Evolutionary conservation across 2,113 vertebrate genomes (phyloP).

Genomic region (Alligator mississippiensis): DNA sequence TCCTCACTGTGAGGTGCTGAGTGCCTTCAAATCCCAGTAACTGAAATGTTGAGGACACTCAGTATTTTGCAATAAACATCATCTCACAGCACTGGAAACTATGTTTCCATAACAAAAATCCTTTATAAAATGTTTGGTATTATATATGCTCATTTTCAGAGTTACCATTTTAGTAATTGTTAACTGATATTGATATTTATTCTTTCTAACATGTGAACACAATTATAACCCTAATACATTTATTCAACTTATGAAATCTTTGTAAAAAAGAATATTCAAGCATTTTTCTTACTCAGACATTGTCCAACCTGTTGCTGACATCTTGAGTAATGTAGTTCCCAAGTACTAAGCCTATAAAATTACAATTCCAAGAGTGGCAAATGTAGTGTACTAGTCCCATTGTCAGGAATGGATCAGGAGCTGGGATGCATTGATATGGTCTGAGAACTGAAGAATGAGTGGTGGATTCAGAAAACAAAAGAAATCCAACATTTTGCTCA

Average conservation of each 20-base stretch:
- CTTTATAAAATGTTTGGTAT: background rate
- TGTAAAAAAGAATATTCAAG: background rate
- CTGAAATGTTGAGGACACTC: background rate
- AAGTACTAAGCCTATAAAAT: background rate
- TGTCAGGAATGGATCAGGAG: background rate
- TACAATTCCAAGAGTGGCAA: background rate
- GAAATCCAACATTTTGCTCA: no score
- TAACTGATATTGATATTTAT: background rate
- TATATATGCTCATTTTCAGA: constrained; percentile 22
- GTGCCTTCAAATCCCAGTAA: rapidly evolving
- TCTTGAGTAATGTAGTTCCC: rapidly evolving
- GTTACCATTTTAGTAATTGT: background rate
- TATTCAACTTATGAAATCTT: background rate
- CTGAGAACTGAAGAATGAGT: no score
- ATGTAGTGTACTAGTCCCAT: background rate
- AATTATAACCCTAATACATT: background rate
- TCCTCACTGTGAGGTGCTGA: rapidly evolving
- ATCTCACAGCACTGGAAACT: background rate
- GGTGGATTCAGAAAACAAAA: no score
- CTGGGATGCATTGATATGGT: no score
- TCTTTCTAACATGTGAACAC: background rate
- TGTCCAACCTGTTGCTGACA: background rate
- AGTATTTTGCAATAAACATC: rapidly evolving
- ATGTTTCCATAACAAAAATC: background rate
- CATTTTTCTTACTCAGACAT: rapidly evolving